Conservation (phyloP, 2,797 vertebrate species). For the Pagetopsis macropterus region DNA sequence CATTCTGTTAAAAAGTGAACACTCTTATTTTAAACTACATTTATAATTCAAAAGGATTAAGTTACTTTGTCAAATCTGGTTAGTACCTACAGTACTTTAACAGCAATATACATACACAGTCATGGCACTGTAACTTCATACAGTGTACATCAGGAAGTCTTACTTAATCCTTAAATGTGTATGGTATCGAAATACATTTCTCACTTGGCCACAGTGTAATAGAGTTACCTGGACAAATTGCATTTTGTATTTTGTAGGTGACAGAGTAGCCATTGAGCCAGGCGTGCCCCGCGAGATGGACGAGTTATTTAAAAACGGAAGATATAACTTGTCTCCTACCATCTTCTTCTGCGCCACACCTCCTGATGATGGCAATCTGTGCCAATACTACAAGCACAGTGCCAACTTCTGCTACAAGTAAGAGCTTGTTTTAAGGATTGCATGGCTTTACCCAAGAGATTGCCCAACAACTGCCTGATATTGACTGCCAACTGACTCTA, state of each 20-base stretch:
- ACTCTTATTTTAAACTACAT: neutral
- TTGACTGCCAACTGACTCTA: neutral
- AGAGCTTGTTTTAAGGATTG: constrained; percentile 17
- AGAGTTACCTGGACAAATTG: neutral
- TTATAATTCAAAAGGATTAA: neutral
- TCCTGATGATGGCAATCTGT: constrained; percentile 93
- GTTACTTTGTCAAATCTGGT: neutral
- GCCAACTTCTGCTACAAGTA: constrained; percentile 97
- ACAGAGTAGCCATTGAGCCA: constrained; percentile 94
- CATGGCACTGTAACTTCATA: neutral
- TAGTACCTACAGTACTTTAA: too few relatives aligned
- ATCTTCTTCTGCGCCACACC: constrained; percentile 97
- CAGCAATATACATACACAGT: neutral
- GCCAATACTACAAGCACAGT: constrained; percentile 92
- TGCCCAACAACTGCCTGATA: constrained; percentile 6
- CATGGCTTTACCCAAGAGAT: constrained; percentile 15
- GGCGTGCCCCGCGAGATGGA: constrained; percentile 90
- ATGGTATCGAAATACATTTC: neutral
- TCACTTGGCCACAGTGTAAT: neutral
- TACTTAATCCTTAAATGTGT: neutral
- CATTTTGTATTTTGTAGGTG: constrained; percentile 79
- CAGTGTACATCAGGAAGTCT: neutral
- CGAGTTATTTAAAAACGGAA: constrained; percentile 91
- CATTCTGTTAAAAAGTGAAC: neutral
- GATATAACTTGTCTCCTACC: constrained; percentile 93